Evolutionary conservation across 2,888 invertebrate species (phyloP).

Genomic region (Amphimallon solstitiale): DNA sequence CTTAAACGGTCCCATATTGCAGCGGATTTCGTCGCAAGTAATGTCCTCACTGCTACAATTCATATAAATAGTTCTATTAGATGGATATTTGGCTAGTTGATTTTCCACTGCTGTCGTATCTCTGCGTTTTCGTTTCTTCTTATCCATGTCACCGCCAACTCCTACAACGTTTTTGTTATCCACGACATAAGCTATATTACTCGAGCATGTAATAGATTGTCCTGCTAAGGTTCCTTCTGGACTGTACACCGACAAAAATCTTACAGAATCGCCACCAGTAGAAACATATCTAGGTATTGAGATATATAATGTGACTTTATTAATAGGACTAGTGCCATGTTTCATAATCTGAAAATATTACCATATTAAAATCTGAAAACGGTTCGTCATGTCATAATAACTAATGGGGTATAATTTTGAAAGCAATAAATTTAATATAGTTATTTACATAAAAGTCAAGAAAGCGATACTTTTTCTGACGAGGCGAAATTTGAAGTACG

Average conservation of each 20-base stretch:
- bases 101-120: not conserved
- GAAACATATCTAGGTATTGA: constrained; percentile 55
- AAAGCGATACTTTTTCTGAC: no score
- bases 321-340: constrained; percentile 60
- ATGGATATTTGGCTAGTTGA: constrained; percentile 31
- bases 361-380: no score
- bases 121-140: constrained; percentile 28
- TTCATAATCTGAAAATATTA: constrained; percentile 47
- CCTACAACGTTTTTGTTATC: constrained; percentile 13
- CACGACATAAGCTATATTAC: constrained; percentile 46
- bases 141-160: not conserved
- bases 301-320: constrained; percentile 56
- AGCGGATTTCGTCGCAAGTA: constrained; percentile 49
- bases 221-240: constrained; percentile 48
- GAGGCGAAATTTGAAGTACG: no score
- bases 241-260: constrained; percentile 48
- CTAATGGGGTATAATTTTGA: no score
- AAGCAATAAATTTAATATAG: no score
- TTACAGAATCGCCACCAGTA: constrained; percentile 33
- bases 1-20: constrained; percentile 58
- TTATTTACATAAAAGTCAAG: no score
- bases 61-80: constrained; percentile 55
- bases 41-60: constrained; percentile 55
- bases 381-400: no score
- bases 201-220: constrained; percentile 51